Base-by-base conservation (phyloP, 2,113 vertebrate species). In the Platichthys stellatus region DNA sequence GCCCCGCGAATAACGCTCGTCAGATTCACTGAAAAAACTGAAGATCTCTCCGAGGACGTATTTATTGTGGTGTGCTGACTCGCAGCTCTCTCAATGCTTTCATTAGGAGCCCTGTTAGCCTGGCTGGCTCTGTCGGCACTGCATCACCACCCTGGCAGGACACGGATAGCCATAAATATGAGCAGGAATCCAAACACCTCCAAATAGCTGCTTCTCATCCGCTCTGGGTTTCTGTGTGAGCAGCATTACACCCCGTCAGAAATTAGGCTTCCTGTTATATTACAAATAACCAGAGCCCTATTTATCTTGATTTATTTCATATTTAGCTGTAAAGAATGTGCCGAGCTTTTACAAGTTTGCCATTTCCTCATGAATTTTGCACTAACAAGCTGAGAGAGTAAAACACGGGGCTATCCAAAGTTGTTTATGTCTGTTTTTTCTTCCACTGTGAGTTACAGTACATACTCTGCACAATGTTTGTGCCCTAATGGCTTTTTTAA, bases 111-210 rank as follows among this genome's bases (percentile, higher is more conserved):
- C 81, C 2, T 43, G 47, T n/a, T 62, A 72, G 56, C 26, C 78
- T 2, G 49, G 40, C 17, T 62, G 47, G 54, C 59, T 69, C 72
- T 21, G 58, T 49, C 53, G 35, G 74, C 64, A 74, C 74, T 84
- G 69, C 78, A 81, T 81, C 73, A 80, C 69, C 67, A 38, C 43
- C 43, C 59, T 67, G 74, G 72, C 80, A 78, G 82, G 35, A 77
- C 57, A 68, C 13, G 66, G 64, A 75, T 40, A 20, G 71, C 49
- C 62, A 74, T 61, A 80, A 80, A 88, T 78, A 66, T 74, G 47
- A 84, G 66, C 72, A 65, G 72, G 64, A 63, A 77, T 59, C 66
- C 74, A 45, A 71, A 73, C 58, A 66, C 60, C 68, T 24, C 71
- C 78, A 78, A 69, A 85, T 58, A 64, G 68, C 74, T 68, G 61